Conservation (phyloP, 2,888 invertebrate species). For the Biston stratarius region DNA sequence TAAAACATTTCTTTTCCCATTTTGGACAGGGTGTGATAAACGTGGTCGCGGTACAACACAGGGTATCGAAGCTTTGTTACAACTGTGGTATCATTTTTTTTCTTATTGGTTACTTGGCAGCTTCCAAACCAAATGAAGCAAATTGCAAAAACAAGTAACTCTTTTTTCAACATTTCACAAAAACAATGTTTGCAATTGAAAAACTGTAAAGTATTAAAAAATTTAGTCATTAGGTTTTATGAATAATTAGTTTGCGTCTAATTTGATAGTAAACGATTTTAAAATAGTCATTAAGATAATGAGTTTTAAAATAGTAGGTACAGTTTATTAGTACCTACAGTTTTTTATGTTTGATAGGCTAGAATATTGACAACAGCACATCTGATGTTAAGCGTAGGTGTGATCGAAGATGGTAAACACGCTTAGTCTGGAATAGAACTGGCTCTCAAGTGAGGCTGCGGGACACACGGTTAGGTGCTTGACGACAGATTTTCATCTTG, state of each 20-base stretch:
- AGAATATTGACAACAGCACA: too few species aligned
- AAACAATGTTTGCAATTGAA: conserved; percentile 1
- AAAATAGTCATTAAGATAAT: conserved; percentile 4
- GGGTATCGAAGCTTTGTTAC: conserved; percentile 44
- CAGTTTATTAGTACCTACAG: too few species aligned
- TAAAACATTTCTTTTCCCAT: conserved; percentile 59
- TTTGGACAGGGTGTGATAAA: conserved; percentile 55
- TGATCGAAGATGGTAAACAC: too few species aligned
- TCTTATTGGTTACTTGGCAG: neutral
- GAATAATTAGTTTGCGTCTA: conserved; percentile 9
- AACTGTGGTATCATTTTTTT: neutral
- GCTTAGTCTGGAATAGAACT: too few species aligned
- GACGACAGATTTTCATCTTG: too few species aligned
- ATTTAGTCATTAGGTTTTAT: neutral
- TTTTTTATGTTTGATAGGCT: too few species aligned
- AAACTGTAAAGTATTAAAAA: conserved; percentile 1
- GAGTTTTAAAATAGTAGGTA: neutral
- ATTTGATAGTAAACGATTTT: conserved; percentile 7
- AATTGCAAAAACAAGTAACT: conserved; percentile 1
- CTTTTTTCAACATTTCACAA: conserved; percentile 34
- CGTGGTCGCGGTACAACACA: conserved; percentile 55
- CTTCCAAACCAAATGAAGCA: neutral
- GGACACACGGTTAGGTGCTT: too few species aligned
- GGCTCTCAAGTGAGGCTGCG: too few species aligned
- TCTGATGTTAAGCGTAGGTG: too few species aligned